Percentiles rank a stretch among this genome's conserved stretches.
Conservation (phyloP, 2,797 vertebrate genomes). For the Falco naumanni region DNA sequence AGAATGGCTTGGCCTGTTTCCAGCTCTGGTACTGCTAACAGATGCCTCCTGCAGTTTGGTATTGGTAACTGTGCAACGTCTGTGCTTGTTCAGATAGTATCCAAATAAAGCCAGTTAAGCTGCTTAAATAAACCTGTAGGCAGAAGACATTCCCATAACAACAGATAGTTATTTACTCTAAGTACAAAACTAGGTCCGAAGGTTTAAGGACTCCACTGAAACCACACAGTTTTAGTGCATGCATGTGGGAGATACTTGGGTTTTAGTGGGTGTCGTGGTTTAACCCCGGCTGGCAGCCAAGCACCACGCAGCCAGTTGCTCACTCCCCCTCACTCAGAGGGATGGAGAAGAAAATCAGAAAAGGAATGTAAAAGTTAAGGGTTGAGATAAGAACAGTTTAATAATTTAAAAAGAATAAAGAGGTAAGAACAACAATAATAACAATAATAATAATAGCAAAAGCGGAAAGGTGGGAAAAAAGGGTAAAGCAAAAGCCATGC, state of each 20-base stretch:
- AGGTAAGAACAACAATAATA: no score
- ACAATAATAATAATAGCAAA: no score
- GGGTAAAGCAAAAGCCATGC: no score
- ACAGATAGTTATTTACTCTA: background rate
- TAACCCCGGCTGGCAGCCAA: no score
- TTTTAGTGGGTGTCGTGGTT: background rate
- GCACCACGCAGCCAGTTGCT: no score
- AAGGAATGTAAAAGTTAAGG: no score
- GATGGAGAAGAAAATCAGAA: no score
- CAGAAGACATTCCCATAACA: background rate
- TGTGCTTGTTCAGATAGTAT: background rate
- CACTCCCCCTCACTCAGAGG: no score
- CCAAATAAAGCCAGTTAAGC: constrained; percentile 1
- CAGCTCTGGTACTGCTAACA: background rate
- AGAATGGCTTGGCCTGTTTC: background rate
- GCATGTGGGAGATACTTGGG: background rate
- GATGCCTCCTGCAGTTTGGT: constrained; percentile 1
- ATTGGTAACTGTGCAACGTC: constrained; percentile 6
- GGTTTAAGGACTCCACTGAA: background rate
- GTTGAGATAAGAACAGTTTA: no score
- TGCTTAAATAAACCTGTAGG: background rate
- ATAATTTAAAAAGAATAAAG: no score
- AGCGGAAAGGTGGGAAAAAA: no score
- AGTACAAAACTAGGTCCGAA: background rate
- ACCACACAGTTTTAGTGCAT: background rate